These are phyloP conservation scores for Bombus polaris DNA, from an alignment of 1,140 invertebrate species.

Conservation along the genomic window DNA sequence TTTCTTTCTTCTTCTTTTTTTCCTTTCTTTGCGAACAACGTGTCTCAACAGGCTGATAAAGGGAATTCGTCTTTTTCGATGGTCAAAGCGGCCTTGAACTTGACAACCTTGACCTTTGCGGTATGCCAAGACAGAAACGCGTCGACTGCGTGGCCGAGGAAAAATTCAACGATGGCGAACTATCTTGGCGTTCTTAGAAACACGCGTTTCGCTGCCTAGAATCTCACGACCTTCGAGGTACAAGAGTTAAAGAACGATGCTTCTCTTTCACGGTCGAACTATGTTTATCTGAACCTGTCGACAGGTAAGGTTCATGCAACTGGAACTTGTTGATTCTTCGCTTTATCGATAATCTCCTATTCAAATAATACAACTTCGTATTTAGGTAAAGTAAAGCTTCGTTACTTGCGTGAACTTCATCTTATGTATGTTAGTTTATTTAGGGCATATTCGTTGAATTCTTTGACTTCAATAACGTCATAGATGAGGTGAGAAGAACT, in stretches of 20 bases:
- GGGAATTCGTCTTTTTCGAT: neutral
- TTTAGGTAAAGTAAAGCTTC: neutral
- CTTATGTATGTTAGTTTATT: neutral
- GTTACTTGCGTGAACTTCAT: neutral
- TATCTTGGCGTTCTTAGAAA: conserved; percentile 5
- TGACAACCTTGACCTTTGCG: conserved; percentile 36
- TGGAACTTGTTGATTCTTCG: neutral
- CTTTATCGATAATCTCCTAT: neutral
- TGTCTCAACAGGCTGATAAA: conserved; percentile 10
- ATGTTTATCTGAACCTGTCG: neutral
- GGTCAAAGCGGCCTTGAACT: conserved; percentile 55
- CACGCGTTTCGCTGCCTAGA: no score
- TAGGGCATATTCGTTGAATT: neutral
- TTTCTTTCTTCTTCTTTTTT: neutral
- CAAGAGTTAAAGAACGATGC: neutral
- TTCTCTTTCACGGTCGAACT: neutral
- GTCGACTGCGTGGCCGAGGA: neutral
- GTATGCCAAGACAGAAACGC: conserved; percentile 18
- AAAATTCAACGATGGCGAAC: conserved; percentile 18
- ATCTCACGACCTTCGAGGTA: neutral
- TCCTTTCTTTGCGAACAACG: neutral
- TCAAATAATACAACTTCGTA: neutral
- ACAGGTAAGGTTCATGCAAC: neutral
- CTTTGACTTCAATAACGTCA: neutral
- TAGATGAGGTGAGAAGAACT: no score